Conservation (phyloP, 1,140 invertebrate genomes). For the Drosophila grimshawi region DNA sequence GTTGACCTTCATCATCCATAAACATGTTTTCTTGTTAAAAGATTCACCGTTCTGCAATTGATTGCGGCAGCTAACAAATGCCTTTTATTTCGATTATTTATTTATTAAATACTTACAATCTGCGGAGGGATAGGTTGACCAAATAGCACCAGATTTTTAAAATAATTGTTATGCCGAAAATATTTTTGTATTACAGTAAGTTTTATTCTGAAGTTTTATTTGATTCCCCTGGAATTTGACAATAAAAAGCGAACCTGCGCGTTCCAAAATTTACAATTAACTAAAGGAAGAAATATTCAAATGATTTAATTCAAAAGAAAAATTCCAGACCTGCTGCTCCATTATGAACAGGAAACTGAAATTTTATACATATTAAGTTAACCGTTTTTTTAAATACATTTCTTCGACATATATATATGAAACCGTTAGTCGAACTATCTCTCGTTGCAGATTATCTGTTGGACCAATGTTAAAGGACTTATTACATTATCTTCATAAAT, state of each 20-base stretch:
- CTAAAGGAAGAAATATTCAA: too few relatives aligned
- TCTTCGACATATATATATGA: too few relatives aligned
- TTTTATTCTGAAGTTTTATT: not conserved
- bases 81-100: not conserved
- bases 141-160: not conserved
- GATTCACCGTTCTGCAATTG: not conserved
- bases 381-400: too few relatives aligned
- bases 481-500: too few relatives aligned
- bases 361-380: too few relatives aligned
- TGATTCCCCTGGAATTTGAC: not conserved
- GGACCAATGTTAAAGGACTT: too few relatives aligned
- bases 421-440: too few relatives aligned
- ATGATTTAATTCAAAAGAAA: too few relatives aligned
- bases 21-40: slow-evolving; percentile 43
- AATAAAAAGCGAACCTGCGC: not conserved
- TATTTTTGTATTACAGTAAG: not conserved
- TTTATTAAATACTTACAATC: not conserved
- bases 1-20: slow-evolving; percentile 25
- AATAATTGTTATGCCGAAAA: slow-evolving; percentile 3
- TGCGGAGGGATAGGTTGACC: not conserved
- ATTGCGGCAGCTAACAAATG: not conserved
- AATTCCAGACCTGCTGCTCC: too few relatives aligned
- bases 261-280: not conserved
- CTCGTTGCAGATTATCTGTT: too few relatives aligned
- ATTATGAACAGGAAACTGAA: too few relatives aligned